A percentile compares a stretch with the other conserved stretches of the same genome.
phyloP scores from a whole-genome alignment of 2,888 invertebrate genomes.

The Gerris lacustris region DNA sequence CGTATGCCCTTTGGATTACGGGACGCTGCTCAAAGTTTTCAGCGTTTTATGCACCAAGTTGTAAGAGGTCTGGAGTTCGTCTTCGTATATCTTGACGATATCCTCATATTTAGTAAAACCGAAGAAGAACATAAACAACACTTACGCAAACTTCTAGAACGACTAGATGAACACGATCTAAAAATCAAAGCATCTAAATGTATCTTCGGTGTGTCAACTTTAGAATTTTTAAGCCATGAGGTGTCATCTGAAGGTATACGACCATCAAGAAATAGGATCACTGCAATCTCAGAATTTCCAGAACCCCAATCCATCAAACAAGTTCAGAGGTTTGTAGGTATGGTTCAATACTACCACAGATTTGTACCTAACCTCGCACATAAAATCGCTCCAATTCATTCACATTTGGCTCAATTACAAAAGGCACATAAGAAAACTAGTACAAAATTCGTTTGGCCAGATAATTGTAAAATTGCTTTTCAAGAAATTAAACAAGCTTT shows the following conservation, averaged over 20 bases:
- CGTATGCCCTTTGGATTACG: conserved; percentile 28
- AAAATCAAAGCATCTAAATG: conserved; percentile 30
- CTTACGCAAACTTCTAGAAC: conserved; percentile 23
- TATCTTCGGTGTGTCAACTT: conserved; percentile 11
- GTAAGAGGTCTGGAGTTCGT: no score
- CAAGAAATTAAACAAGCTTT: conserved; percentile 10
- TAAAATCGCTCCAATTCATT: conserved; percentile 13
- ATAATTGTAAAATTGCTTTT: conserved; percentile 14
- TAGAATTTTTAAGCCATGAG: conserved; percentile 22
- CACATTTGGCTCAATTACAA: not conserved
- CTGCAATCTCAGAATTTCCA: conserved; percentile 19
- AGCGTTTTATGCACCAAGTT: no score
- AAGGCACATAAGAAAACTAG: conserved; percentile 3
- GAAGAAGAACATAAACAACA: conserved; percentile 25
- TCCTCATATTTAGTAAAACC: no score
- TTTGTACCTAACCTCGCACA: conserved; percentile 20
- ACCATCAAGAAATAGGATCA: conserved; percentile 17
- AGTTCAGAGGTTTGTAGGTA: conserved; percentile 33
- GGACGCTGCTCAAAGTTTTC: conserved; percentile 29
- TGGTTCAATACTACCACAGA: conserved; percentile 32
- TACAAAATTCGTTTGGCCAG: not conserved
- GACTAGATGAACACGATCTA: conserved; percentile 25
- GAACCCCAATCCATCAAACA: conserved; percentile 23
- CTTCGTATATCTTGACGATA: no score
- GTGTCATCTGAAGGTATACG: conserved; percentile 21